Evolutionary conservation across 2,113 vertebrate species (phyloP).

Genomic region (Rousettus leschenaultii): DNA sequence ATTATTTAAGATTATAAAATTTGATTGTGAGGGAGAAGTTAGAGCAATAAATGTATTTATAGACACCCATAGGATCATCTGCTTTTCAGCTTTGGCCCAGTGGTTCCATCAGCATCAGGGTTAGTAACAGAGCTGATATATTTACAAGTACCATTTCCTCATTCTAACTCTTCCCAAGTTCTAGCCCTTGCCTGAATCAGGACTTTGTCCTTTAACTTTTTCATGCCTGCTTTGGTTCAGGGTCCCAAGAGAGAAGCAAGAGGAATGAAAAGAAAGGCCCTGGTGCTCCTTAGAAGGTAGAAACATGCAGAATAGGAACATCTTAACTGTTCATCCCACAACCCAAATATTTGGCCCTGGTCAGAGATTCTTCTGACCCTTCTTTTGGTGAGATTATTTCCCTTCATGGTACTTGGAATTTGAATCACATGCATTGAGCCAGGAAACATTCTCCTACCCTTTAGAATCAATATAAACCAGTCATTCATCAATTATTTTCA

Average conservation of each 20-base stretch:
- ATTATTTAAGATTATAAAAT: neutral
- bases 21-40: neutral
- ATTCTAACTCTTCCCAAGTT: neutral
- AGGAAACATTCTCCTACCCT: neutral
- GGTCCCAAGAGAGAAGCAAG: neutral
- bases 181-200: neutral
- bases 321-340: neutral
- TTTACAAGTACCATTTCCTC: neutral
- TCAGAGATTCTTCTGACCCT: neutral
- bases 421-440: neutral
- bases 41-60: neutral
- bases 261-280: neutral
- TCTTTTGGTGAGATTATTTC: neutral
- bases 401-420: neutral
- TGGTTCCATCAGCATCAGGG: neutral
- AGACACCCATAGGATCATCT: neutral
- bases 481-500: constrained; percentile 19
- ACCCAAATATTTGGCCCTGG: neutral
- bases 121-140: neutral
- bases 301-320: neutral
- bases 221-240: neutral
- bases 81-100: neutral
- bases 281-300: neutral
- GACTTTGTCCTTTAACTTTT: neutral
- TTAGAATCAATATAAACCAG: neutral